Base-by-base conservation (phyloP, 2,797 vertebrate species). In the Odontamblyopus rebecca region DNA sequence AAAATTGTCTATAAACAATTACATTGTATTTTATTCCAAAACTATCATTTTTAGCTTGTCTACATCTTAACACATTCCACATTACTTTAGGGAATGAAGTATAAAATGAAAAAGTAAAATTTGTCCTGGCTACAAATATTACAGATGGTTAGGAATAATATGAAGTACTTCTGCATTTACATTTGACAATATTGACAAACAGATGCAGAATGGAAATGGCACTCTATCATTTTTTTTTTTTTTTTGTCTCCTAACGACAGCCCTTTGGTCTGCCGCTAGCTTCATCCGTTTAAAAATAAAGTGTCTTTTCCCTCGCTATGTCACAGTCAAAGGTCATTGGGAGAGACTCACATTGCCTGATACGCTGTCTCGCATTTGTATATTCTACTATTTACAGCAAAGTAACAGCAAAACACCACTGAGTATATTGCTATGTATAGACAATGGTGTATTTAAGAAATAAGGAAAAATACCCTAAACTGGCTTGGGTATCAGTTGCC, bases 271-370 rank as follows among this genome's bases (percentile, higher is more conserved):
- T 74, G 79, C 86, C 61, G 67, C 15, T 69, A 83, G 71, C 53
- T 41, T 82, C 79, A 79, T 80, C 80, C 71, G 78, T 72, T 69
- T 85, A 83, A 83, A 88, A 89, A 82, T 83, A 89, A 89, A 83
- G 85, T 86, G 83, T 81, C 51, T 87, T 88, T 77, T 83, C 85
- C 87, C 78, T 78, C 88, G 84, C 75, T 78, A 69, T 76, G 86
- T 93, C 93, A 93, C 93, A 94, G 94, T 93, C 93, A 89, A 79
- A 92, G 92, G 94, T 94, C 92, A 89, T 75, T 75, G 82, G 76
- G 85, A 81, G 82, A 89, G 83, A 71, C 82, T 69, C 78, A 75
- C 77, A n/a, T 82, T 79, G 82, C 81, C 83, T 83, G 71, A 79
- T 70, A 76, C 80, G 30, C 78, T 74, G 76, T 70, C 72, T 82